Evolutionary conservation across 2,888 invertebrate species (phyloP), one percentile per base, ranked within the genome.

Genomic region (Temnothorax ravouxi): DNA sequence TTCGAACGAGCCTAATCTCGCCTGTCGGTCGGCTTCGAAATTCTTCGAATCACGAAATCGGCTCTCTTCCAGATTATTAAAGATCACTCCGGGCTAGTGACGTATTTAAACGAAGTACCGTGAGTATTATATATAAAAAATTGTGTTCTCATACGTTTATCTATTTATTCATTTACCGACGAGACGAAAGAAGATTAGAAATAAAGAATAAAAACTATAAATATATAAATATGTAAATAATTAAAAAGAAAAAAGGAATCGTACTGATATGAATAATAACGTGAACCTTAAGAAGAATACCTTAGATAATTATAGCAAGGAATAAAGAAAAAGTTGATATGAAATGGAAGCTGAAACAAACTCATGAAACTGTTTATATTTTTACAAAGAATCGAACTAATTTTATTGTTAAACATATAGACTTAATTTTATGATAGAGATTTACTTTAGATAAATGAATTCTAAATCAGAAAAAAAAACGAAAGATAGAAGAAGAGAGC

Each of bases 1-100:
- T 47, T 71, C 71, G 59, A 72, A 47, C 72, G 41, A 76, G 54
- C 50, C 76, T 86, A 82, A 79, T 59, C 74, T 86, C 81, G 84
- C 54, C 66, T 38, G 54, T 76, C 69, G 41, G 69, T 56, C 25
- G 69, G 21, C 41, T 69, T 47, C 75, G 69, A 82, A 69, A 64
- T 85, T 71, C 69, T 66, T 71, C 64, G 50, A 84, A 86, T 69
- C 56, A 34, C 25, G 5, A 72, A 72, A 38, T 59, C 25, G 25
- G 13, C n/a, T 69, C 56, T 71, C 13, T 13, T 29, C 15, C 18
- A 25, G 8, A 79, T 77, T 29, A 54, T 69, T 66, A 25, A 4
- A 66, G 25, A 13, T 25, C 25, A 38, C 6, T 47, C 1, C 3
- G 0, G n/a, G 11, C 1, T 67, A 50, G 2, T 25, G 13, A 34